Evolutionary conservation across 2,113 vertebrate genomes (phyloP), one percentile per base, ranked within the genome.

Genomic region (Eulemur macaco): DNA sequence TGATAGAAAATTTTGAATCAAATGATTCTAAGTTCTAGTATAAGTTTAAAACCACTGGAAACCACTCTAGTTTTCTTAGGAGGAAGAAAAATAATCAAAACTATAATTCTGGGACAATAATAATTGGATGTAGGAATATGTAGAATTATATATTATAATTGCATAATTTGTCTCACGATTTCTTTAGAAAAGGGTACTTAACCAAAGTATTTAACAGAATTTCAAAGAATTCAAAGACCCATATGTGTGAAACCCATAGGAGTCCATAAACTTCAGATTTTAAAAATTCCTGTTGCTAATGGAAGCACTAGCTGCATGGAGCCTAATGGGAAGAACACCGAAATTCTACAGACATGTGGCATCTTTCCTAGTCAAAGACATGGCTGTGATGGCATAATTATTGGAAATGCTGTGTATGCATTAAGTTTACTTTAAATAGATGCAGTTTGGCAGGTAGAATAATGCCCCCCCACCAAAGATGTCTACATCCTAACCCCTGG

Each of bases 41-140:
- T 39, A 91, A 73, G 52, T 68, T 84, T 64, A 86, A 97, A 90
- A 76, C 10, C 12, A 86, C 14, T 82, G 31, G 63, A 94, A 93
- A 50, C 37, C 25, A 73, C 12, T 93, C 8, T 45, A 78, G 56
- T 71, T 89, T 95, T 90, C 64, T 76, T 45, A 71, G 3, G 8
- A 76, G 1, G 27, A 81, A 25, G n/a, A 34, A 90, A 50, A 86
- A 80, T 47, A 74, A 89, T 50, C 31, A 80, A 94, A 90, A 78
- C 13, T 52, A 23, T 71, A 45, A 60, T 66, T 83, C 60, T 82
- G 9, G 9, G 92, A 42, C 2, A 93, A 96, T 76, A 23, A 77
- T 47, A 89, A 87, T 12, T 85, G 34, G 17, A 86, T 54, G 0
- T 39, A 85, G 31, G 21, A 0, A 39, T 89, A 88, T 10, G 0